Conservation (phyloP, 2,113 vertebrate species). For the Corydoras maculifer region DNA sequence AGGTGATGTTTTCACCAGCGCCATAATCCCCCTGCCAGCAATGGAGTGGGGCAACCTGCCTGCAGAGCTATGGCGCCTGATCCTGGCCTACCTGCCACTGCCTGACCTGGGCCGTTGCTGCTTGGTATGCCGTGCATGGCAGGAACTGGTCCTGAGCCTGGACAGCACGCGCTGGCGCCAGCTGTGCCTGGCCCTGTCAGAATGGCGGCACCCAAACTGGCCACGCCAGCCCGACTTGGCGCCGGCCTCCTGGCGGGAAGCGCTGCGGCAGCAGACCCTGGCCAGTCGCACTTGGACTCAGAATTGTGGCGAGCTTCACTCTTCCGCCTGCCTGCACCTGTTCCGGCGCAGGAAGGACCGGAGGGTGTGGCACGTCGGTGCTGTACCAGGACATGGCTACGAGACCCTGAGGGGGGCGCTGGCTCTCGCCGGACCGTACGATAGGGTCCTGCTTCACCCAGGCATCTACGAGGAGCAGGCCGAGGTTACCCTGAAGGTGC, state of each 20-base stretch:
- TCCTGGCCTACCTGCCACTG: conserved; percentile 75
- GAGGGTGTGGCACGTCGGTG: conserved; percentile 63
- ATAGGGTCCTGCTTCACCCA: conserved; percentile 70
- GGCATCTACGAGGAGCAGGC: conserved; percentile 79
- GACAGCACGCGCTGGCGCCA: conserved; percentile 88
- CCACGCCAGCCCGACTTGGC: conserved; percentile 72
- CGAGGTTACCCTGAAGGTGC: conserved; percentile 75
- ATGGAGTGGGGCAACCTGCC: conserved; percentile 74
- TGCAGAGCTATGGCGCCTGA: conserved; percentile 78
- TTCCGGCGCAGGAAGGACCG: conserved; percentile 74
- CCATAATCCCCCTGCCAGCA: conserved; percentile 42
- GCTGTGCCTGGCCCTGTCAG: conserved; percentile 70
- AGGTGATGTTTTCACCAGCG: conserved; percentile 9
- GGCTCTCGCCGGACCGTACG: conserved; percentile 68
- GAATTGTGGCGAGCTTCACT: conserved; percentile 67
- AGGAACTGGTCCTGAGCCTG: conserved; percentile 77
- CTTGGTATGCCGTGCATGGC: conserved; percentile 78
- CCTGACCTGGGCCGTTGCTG: conserved; percentile 82
- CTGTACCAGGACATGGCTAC: conserved; percentile 60
- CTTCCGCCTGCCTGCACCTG: conserved; percentile 73
- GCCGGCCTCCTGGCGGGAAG: conserved; percentile 76
- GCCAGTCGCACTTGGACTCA: conserved; percentile 79
- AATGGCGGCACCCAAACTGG: conserved; percentile 84
- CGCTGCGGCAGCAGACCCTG: conserved; percentile 74
- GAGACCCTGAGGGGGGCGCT: conserved; percentile 74